These are phyloP conservation scores for Chaetogeoica ovagalla DNA, from an alignment of 2,888 invertebrate genomes.

Conservation along the genomic window DNA sequence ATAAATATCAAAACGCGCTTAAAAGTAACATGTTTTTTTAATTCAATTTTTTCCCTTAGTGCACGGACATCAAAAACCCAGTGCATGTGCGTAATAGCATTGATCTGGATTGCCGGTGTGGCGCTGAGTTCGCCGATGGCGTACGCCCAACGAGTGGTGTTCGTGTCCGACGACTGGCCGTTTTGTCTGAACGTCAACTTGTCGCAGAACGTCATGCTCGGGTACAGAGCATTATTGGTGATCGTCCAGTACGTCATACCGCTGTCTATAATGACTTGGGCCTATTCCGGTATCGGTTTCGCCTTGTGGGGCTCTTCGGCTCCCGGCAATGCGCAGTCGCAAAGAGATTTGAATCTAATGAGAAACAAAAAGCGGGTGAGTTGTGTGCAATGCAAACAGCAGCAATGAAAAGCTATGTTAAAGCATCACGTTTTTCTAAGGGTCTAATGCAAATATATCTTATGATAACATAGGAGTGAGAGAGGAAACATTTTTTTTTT, in stretches of 20 bases:
- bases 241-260: slow-evolving; percentile 66
- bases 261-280: slow-evolving; percentile 63
- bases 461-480: no score
- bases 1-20: no score
- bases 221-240: slow-evolving; percentile 65
- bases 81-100: slow-evolving; percentile 60
- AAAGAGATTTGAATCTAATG: slow-evolving; percentile 62
- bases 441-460: no score
- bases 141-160: slow-evolving; percentile 58
- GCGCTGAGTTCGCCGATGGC: slow-evolving; percentile 60
- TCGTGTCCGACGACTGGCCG: slow-evolving; percentile 59
- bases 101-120: slow-evolving; percentile 62
- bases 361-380: slow-evolving; percentile 64
- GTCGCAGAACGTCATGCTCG: slow-evolving; percentile 64
- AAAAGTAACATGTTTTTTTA: background rate
- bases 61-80: slow-evolving; percentile 60
- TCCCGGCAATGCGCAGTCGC: slow-evolving; percentile 62
- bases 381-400: background rate
- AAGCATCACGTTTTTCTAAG: no score
- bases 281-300: slow-evolving; percentile 64
- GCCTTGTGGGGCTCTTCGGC: slow-evolving; percentile 63
- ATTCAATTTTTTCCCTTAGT: slow-evolving; percentile 54
- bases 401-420: no score
- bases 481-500: no score
- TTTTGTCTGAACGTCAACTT: slow-evolving; percentile 66